Evolutionary conservation across 2,113 vertebrate species (phyloP).

Genomic region (Chaenogobius annularis): DNA sequence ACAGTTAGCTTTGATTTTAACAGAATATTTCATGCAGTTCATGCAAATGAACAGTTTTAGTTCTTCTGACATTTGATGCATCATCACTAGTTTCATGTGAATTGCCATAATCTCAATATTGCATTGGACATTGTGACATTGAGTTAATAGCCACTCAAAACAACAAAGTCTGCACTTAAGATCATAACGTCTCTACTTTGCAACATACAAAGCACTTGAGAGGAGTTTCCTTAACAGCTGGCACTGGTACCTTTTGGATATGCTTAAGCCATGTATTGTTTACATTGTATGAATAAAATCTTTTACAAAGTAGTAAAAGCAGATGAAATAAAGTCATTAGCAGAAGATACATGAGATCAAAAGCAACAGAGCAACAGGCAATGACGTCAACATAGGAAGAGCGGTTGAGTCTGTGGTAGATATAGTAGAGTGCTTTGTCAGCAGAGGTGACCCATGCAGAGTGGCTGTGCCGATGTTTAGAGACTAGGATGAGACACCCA

Average conservation of each 20-base stretch:
- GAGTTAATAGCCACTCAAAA: slow-evolving; percentile 37
- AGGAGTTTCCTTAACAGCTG: slow-evolving; percentile 68
- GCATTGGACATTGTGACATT: slow-evolving; percentile 62
- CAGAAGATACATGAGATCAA: slow-evolving; percentile 69
- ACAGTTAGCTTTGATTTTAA: slow-evolving; percentile 80
- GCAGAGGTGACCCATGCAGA: slow-evolving; percentile 71
- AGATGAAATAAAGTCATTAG: slow-evolving; percentile 63
- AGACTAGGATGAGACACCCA: slow-evolving; percentile 69
- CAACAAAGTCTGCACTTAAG: slow-evolving; percentile 56
- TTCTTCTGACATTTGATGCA: slow-evolving; percentile 64
- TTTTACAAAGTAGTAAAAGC: slow-evolving; percentile 70
- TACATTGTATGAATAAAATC: slow-evolving; percentile 67
- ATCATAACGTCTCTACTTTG: slow-evolving; percentile 69
- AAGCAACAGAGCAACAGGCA: slow-evolving; percentile 81
- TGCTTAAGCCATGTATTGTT: slow-evolving; percentile 60
- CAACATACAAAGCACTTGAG: slow-evolving; percentile 70
- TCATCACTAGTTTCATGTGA: slow-evolving; percentile 65
- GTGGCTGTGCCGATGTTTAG: slow-evolving; percentile 65
- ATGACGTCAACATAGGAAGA: slow-evolving; percentile 63
- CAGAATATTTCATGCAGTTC: slow-evolving; percentile 89
- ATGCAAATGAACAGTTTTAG: slow-evolving; percentile 86
- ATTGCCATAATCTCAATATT: slow-evolving; percentile 64
- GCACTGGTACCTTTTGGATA: slow-evolving; percentile 52
- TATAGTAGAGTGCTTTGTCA: slow-evolving; percentile 60
- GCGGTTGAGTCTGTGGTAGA: slow-evolving; percentile 52